These are phyloP conservation scores for Thymelicus acteon DNA, from an alignment of 2,888 invertebrate species.

Conservation along the genomic window DNA sequence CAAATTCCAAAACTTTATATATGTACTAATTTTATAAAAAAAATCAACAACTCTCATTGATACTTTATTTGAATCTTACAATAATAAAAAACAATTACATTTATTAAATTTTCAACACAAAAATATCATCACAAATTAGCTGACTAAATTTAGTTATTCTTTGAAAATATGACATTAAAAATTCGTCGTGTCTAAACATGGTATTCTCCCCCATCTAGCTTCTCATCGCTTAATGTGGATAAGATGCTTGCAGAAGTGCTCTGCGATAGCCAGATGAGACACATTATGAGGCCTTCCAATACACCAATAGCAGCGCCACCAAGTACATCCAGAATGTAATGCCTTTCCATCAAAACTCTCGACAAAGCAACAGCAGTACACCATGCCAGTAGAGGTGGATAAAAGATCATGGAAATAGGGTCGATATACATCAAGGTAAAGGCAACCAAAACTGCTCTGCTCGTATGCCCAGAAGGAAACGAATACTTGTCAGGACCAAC, in stretches of 20 bases:
- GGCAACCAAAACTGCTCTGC: constrained; percentile 91
- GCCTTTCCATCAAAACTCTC: constrained; percentile 92
- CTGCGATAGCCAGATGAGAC: constrained; percentile 88
- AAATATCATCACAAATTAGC: constrained; percentile 28
- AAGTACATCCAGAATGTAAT: constrained; percentile 93
- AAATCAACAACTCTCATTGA: too few relatives aligned
- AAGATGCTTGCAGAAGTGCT: constrained; percentile 85
- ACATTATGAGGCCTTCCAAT: constrained; percentile 87
- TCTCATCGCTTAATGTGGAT: constrained; percentile 87
- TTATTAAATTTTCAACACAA: constrained; percentile 26
- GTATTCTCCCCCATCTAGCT: constrained; percentile 88
- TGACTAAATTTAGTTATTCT: constrained; percentile 20
- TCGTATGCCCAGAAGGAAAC: constrained; percentile 98
- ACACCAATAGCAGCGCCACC: constrained; percentile 91
- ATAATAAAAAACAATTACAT: constrained; percentile 13
- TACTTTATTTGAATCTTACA: constrained; percentile 24
- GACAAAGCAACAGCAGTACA: constrained; percentile 89
- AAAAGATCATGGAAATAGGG: constrained; percentile 85
- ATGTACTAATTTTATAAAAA: too few relatives aligned
- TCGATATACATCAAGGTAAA: constrained; percentile 88
- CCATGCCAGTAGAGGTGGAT: constrained; percentile 90
- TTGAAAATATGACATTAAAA: constrained; percentile 13
- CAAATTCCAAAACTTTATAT: too few relatives aligned
- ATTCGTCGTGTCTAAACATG: constrained; percentile 78
- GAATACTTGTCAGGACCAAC: constrained; percentile 94